Conservation (phyloP, 2,888 invertebrate genomes). For the Pyralis farinalis region DNA sequence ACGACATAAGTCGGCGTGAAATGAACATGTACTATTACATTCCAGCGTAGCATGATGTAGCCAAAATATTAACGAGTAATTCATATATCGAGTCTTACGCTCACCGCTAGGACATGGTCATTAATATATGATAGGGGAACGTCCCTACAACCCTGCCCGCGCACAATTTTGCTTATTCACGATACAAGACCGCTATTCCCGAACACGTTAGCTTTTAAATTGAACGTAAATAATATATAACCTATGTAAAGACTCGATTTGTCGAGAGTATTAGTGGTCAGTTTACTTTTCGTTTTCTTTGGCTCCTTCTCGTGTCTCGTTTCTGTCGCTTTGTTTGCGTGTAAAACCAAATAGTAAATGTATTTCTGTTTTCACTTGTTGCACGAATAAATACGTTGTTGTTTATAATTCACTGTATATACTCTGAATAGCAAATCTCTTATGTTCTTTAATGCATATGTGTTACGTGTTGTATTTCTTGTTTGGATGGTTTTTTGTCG, state of each 20-base stretch:
- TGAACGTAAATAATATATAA: constrained; percentile 66
- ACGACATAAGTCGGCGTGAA: constrained; percentile 4
- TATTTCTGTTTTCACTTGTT: constrained; percentile 2
- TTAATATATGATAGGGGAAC: constrained; percentile 59
- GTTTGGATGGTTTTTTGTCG: too few species aligned
- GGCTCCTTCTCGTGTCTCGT: neutral
- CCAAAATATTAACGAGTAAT: constrained; percentile 43
- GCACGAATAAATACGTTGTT: neutral
- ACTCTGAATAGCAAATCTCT: too few species aligned
- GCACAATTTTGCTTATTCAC: constrained; percentile 65
- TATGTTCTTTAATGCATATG: too few species aligned
- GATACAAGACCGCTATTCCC: constrained; percentile 50
- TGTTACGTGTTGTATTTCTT: too few species aligned
- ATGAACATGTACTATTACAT: constrained; percentile 10
- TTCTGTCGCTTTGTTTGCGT: neutral
- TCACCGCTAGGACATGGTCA: constrained; percentile 37
- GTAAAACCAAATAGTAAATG: neutral
- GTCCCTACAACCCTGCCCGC: constrained; percentile 34
- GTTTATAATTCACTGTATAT: too few species aligned
- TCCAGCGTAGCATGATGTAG: constrained; percentile 24
- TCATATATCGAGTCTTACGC: constrained; percentile 38
- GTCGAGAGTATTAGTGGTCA: constrained; percentile 26
- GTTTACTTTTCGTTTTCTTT: constrained; percentile 16
- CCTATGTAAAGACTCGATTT: constrained; percentile 50
- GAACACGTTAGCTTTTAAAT: constrained; percentile 65